Percentiles rank a stretch among this genome's conserved stretches.
phyloP scores from a whole-genome alignment of 2,888 invertebrate species.

The Muscina levida region DNA sequence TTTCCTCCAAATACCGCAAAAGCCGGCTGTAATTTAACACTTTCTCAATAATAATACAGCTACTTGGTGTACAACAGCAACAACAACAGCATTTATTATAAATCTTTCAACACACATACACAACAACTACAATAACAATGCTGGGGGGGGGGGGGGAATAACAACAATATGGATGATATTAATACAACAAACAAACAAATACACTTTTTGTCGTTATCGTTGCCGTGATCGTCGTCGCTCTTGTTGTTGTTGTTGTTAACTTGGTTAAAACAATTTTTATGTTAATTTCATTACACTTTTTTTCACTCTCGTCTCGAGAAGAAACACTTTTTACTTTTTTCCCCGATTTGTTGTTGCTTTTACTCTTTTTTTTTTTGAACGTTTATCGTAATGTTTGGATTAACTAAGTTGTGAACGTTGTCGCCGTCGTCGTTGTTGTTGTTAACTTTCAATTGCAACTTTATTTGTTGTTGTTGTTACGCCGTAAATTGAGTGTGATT shows the following conservation, averaged over 20 bases:
- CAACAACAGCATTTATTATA: slow-evolving; percentile 28
- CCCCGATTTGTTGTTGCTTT: slow-evolving; percentile 2
- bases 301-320: slow-evolving; percentile 3
- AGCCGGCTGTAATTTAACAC: slow-evolving; percentile 65
- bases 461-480: slow-evolving; percentile 8
- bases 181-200: neutral
- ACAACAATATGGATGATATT: slow-evolving; percentile 6
- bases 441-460: slow-evolving; percentile 23
- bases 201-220: neutral
- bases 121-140: neutral
- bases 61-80: slow-evolving; percentile 12
- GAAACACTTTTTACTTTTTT: slow-evolving; percentile 25
- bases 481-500: no score
- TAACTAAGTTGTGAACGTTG: no score
- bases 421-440: no score
- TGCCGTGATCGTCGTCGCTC: no score
- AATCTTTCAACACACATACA: slow-evolving; percentile 32
- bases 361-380: slow-evolving; percentile 23
- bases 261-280: slow-evolving; percentile 40
- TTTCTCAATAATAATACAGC: slow-evolving; percentile 47
- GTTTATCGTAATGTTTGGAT: neutral
- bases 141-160: neutral
- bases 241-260: slow-evolving; percentile 1
- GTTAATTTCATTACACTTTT: slow-evolving; percentile 33
- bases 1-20: slow-evolving; percentile 50